phyloP scores from a whole-genome alignment of 2,888 invertebrate genomes.

The Dyspetes luteomarginatus region DNA sequence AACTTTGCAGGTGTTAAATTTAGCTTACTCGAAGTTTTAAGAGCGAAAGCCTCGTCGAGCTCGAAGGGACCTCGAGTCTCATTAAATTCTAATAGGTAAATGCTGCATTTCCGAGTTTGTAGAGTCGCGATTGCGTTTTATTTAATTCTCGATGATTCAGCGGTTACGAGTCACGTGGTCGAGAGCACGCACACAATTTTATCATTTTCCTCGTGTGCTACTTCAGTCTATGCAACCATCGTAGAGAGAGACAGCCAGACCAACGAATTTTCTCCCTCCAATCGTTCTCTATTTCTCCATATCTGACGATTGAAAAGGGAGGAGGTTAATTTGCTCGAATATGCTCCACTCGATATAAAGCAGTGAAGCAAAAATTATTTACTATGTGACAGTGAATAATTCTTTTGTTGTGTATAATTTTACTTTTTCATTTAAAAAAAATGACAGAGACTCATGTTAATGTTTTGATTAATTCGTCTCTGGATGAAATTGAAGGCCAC shows the following conservation, averaged over 20 bases:
- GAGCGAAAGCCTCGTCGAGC: not conserved
- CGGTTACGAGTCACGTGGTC: conserved; percentile 34
- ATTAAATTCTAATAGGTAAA: not conserved
- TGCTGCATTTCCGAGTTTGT: conserved; percentile 1
- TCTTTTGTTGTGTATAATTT: not conserved
- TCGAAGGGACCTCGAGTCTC: not conserved
- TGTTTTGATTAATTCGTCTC: conserved; percentile 66
- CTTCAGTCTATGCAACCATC: conserved; percentile 42
- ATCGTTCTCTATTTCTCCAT: not conserved
- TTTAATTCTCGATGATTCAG: conserved; percentile 46
- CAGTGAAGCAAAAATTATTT: too few relatives aligned
- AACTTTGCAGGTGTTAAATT: not conserved
- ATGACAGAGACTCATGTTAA: conserved; percentile 69
- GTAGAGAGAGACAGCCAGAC: conserved; percentile 8
- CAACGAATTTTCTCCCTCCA: too few relatives aligned
- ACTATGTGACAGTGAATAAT: conserved; percentile 39
- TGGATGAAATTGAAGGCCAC: conserved; percentile 47
- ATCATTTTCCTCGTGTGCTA: conserved; percentile 24
- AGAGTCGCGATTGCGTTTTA: not conserved
- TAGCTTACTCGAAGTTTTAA: not conserved
- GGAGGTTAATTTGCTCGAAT: too few relatives aligned
- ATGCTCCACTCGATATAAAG: too few relatives aligned
- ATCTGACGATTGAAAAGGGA: too few relatives aligned
- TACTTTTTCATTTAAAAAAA: too few relatives aligned
- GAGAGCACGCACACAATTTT: not conserved